Evolutionary conservation across 1,140 invertebrate species (phyloP), one percentile per base, ranked within the genome.

Genomic region (Eulimnadia texana): DNA sequence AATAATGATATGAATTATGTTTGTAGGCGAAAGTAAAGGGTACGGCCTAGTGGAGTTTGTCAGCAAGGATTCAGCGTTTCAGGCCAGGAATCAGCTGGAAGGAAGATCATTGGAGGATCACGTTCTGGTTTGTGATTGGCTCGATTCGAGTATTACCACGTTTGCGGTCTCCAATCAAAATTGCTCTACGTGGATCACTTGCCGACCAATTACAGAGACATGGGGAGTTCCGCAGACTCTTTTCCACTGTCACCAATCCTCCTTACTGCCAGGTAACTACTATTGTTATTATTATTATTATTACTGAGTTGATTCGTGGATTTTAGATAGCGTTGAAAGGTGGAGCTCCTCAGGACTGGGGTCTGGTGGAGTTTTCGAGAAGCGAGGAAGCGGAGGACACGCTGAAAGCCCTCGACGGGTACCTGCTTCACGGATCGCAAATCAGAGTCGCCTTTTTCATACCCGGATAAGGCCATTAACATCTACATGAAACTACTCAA

Each of bases 11-110:
- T n/a, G n/a, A n/a, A n/a, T n/a, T n/a, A n/a, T n/a, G n/a, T n/a
- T n/a, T n/a, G 16, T 69, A 74, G 78, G 79, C 65, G 72, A 77
- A 51, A 79, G 74, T 66, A 80, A 80, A 68, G 78, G 78, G 1
- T 82, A 81, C 70, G 80, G 79, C n/a, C 76, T 81, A 66, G 77
- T 81, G 9, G 77, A 80, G 66, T 81, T 77, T 70, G 67, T 71
- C 20, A 76, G 70, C 28, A 76, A 75, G 65, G 73, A 78, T 62
- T 73, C 74, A 23, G 76, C 76, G 1, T 66, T 75, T 1, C 73
- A 75, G 52, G 77, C 76, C 3, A 74, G 76, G 58, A 71, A 71
- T 56, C 69, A 74, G 27, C 58, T 82, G 51, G 78, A 81, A 64
- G 74, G 75, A 49, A 72, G 71, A 60, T 65, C 70, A 33, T 67